Evolutionary conservation across 2,888 invertebrate species (phyloP), one percentile per base, ranked within the genome.

Genomic region (Elegia similella): DNA sequence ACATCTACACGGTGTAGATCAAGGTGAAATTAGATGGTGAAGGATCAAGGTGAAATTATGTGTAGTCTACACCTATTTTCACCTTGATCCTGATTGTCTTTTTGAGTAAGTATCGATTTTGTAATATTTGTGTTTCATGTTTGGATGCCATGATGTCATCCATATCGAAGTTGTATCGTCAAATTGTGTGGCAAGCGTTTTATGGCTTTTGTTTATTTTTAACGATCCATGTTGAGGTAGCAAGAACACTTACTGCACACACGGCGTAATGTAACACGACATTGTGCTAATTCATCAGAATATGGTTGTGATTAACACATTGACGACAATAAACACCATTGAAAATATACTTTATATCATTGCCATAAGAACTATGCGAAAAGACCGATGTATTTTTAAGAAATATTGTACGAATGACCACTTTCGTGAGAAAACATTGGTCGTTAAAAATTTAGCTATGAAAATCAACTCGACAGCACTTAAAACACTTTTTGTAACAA

Each of bases 381-480:
- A 17, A 17, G 10, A 38, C 1, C 12, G 10, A 5, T 1, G 38
- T 7, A 13, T 7, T 7, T 53, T 53, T 47, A 12, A 60, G 23
- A 48, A 44, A n/a, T 38, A 38, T 58, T 58, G 65, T 34, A 12
- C 6, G 34, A 48, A 50, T 62, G 57, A 69, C 65, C 61, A 66
- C 65, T 70, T 66, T 68, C 68, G 70, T 79, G 76, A 72, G 78
- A 79, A 79, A 66, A 64, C 66, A 56, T 8, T 62, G 58, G 58
- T 15, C 13, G 30, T 63, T 61, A 63, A 58, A 66, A 23, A 23
- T 23, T 62, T 60, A 62, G 60, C 60, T 66, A 56, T 58, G 62
- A 66, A 67, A 68, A 73, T 66, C 66, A 66, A 67, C 64, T 64
- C 56, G 58, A 64, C 66, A 61, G 62, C n/a, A n/a, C n/a, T n/a